These are phyloP conservation scores for Mythimna impura DNA, from an alignment of 2,888 invertebrate species.

Conservation along the genomic window DNA sequence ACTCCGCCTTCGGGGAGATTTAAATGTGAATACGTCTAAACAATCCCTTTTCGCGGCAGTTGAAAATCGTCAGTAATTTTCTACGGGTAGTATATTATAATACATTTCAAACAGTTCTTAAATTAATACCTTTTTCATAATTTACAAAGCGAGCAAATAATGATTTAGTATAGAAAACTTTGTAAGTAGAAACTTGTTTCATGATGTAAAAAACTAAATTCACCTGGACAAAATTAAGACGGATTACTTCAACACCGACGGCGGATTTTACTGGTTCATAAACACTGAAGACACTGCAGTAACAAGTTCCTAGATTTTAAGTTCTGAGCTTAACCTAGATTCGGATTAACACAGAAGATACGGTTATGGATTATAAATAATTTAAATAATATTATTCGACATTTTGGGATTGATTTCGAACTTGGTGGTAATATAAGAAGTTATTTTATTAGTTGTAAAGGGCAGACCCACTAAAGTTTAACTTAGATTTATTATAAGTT, in stretches of 20 bases:
- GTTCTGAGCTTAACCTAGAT: background rate
- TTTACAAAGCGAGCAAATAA: background rate
- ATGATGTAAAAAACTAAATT: slow-evolving; percentile 14
- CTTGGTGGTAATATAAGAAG: background rate
- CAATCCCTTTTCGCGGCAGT: slow-evolving; percentile 66
- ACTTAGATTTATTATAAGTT: background rate
- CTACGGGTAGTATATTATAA: slow-evolving; percentile 68
- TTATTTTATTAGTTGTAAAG: slow-evolving; percentile 2
- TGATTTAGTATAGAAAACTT: slow-evolving; percentile 11
- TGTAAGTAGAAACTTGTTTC: slow-evolving; percentile 12
- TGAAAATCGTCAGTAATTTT: slow-evolving; percentile 68
- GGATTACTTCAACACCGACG: slow-evolving; percentile 8
- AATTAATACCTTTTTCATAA: background rate
- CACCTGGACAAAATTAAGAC: slow-evolving; percentile 7
- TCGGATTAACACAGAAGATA: background rate
- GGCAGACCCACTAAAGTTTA: background rate
- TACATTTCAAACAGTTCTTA: slow-evolving; percentile 58
- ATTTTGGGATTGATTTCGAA: background rate
- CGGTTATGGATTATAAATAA: background rate
- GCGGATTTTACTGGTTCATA: background rate
- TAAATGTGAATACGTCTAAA: slow-evolving; percentile 67
- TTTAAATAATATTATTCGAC: background rate
- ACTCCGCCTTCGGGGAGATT: slow-evolving; percentile 55
- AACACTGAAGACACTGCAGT: background rate
- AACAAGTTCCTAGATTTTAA: slow-evolving; percentile 1